A percentile compares a stretch with the other conserved stretches of the same genome.
Conservation (phyloP, 1,140 invertebrate genomes). For the Cyclina sinensis region DNA sequence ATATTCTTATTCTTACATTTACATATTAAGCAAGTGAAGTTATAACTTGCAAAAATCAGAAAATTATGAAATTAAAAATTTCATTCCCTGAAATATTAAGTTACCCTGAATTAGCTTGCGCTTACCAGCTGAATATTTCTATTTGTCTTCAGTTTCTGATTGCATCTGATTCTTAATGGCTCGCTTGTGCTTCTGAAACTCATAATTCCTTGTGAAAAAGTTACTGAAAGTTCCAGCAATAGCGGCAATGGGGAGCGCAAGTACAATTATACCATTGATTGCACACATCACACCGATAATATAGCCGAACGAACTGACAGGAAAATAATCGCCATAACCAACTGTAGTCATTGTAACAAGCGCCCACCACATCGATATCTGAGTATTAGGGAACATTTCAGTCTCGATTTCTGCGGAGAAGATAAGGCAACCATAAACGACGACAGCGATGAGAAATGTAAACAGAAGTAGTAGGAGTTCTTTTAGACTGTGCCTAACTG, state of each 20-base stretch:
- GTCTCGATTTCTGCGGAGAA: constrained; percentile 72
- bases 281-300: constrained; percentile 90
- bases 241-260: constrained; percentile 97
- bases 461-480: constrained; percentile 99
- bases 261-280: constrained; percentile 99
- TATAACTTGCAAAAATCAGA: too few relatives aligned
- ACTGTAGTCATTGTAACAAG: constrained; percentile 97
- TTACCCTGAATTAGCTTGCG: neutral
- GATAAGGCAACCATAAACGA: constrained; percentile 98
- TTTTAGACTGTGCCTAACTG: constrained; percentile 92
- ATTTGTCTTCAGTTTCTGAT: neutral
- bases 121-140: neutral
- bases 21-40: too few relatives aligned
- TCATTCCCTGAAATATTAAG: neutral
- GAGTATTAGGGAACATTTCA: constrained; percentile 90
- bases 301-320: constrained; percentile 80
- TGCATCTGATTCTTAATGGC: neutral
- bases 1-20: too few relatives aligned
- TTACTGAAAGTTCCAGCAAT: constrained; percentile 88
- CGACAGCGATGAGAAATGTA: constrained; percentile 99
- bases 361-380: constrained; percentile 98
- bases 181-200: constrained; percentile 2
- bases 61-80: too few relatives aligned
- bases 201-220: constrained; percentile 91
- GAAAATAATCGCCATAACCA: constrained; percentile 97